Percentiles rank a stretch among this genome's conserved stretches.
These are phyloP conservation scores for Gryllus bimaculatus DNA, from an alignment of 1,140 invertebrate genomes.

Conservation along the genomic window DNA sequence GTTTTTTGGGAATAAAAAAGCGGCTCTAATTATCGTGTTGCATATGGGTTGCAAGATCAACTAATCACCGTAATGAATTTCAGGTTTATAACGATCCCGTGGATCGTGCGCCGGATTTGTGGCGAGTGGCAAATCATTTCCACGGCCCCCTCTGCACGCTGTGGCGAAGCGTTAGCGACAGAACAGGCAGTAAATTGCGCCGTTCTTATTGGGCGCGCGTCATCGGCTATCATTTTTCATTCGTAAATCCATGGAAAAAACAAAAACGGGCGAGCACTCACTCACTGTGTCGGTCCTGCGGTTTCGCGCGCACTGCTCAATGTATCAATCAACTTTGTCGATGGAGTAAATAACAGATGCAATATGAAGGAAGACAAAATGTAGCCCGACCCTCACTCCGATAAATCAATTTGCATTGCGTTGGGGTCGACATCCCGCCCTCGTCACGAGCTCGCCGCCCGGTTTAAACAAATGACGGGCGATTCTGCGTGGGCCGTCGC, in stretches of 20 bases:
- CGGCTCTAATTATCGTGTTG: not conserved
- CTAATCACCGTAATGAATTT: constrained; percentile 1
- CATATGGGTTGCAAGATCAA: not conserved
- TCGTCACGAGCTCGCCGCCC: not conserved
- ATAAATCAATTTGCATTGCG: not conserved
- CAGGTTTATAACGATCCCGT: not conserved
- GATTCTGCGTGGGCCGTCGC: not conserved
- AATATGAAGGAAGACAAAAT: not conserved
- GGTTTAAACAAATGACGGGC: not conserved
- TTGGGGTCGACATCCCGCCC: not conserved
- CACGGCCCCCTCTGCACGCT: no score
- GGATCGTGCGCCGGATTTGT: not conserved
- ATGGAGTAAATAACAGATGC: not conserved
- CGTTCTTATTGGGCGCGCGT: not conserved
- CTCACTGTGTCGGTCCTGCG: no score
- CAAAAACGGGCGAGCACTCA: no score
- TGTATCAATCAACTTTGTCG: not conserved
- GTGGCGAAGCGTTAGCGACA: no score
- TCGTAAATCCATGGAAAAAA: no score
- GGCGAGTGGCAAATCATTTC: not conserved
- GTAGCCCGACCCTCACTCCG: not conserved
- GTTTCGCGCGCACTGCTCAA: not conserved
- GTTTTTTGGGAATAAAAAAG: not conserved
- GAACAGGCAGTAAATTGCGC: no score
- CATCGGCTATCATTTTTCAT: not conserved